Evolutionary conservation across 2,888 invertebrate genomes (phyloP).

Genomic region (Acleris sparsana): DNA sequence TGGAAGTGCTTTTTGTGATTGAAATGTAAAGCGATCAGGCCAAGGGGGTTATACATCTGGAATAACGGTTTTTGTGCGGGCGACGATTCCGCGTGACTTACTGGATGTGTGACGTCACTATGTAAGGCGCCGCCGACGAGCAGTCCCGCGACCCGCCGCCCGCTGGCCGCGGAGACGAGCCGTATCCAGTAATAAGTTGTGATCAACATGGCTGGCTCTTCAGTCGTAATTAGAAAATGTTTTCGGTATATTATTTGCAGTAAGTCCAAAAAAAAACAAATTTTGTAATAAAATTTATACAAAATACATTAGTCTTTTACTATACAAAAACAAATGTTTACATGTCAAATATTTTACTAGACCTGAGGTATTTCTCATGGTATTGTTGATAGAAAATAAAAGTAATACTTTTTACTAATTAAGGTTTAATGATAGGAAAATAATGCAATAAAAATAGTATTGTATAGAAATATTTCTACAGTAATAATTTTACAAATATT

Average conservation of each 20-base stretch:
- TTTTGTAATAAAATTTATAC: conserved; percentile 83
- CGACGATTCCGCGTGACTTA: no score
- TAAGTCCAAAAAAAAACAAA: conserved; percentile 75
- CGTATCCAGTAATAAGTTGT: conserved; percentile 62
- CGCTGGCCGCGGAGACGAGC: conserved; percentile 51
- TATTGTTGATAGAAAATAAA: conserved; percentile 27
- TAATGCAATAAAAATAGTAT: conserved; percentile 80
- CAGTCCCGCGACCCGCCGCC: not conserved
- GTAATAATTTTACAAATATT: conserved; percentile 70
- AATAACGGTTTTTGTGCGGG: not conserved
- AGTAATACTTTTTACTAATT: conserved; percentile 46
- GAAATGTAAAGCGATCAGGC: conserved; percentile 6
- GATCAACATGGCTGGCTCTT: conserved; percentile 65
- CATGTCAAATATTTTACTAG: not conserved
- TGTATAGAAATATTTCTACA: conserved; percentile 75
- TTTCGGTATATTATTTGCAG: conserved; percentile 79
- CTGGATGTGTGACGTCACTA: no score
- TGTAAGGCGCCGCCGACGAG: no score
- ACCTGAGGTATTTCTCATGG: not conserved
- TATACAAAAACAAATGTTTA: conserved; percentile 36
- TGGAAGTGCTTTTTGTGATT: conserved; percentile 29
- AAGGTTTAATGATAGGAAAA: conserved; percentile 78
- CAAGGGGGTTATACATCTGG: conserved; percentile 14
- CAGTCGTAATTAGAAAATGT: conserved; percentile 69
- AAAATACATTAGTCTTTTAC: conserved; percentile 58